Base-by-base conservation (phyloP, 2,888 invertebrate genomes). In the Beris chalybata region DNA sequence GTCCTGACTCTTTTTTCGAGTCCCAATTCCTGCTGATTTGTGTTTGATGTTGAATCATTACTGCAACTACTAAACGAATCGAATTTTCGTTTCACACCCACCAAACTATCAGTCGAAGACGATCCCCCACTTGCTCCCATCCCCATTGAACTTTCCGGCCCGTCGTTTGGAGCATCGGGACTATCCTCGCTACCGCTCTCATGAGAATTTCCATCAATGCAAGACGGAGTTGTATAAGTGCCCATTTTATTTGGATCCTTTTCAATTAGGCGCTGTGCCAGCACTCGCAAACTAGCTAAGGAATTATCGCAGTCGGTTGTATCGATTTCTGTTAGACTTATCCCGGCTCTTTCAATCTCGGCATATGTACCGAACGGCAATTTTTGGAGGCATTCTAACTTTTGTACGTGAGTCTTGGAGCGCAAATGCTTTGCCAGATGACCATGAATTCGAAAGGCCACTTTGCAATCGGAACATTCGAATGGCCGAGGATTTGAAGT, bases 291-390 rank as follows among this genome's bases (percentile, higher is more conserved):
- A 80, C 95, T 95, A 74, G 92, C 90, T 72, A 96, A 85, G 69
- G 96, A 95, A 82, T 93, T 94, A 77, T 95, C 95, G 82, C 96
- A 97, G 82, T 97, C 96, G 59, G 95, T 92, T 3, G 97, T 97
- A 78, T 97, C 97, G 75, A 97, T 95, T 77, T 96, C 95, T 68
- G 94, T 94, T 71, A 97, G 85, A 81, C 93, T 91, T 70, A 92
- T 89, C 71, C 92, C 94, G 48, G 91, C 92, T 56, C 95, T 85
- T 81, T 95, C 97, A 76, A 97, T 90, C 82, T 96, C 94, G 9
- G 95, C 94, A 78, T 95, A 95, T 53, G 95, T 92, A 64, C 96
- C 97, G 76, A 93, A 93, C 0, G 97, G 96, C 72, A 97, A 82
- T 81, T 95, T 95, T 66, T 94, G 94, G 70, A 95, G 82, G 77